phyloP scores from a whole-genome alignment of 2,888 invertebrate species.

The Psylliodes chrysocephalus region DNA sequence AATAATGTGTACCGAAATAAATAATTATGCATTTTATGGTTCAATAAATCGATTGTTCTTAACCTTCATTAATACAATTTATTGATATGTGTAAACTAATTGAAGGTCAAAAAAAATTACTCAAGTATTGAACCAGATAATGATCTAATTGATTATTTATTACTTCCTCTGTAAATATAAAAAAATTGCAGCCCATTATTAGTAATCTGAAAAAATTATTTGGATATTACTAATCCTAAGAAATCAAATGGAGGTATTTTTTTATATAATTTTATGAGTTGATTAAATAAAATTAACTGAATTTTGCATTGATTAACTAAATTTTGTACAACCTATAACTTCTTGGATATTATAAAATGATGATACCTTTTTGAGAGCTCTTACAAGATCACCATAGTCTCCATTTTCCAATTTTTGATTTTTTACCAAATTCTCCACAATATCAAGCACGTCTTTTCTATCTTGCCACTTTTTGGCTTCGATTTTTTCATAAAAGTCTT shows the following conservation, averaged over 20 bases:
- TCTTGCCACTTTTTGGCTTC: slow-evolving; percentile 98
- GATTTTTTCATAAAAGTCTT: slow-evolving; percentile 93
- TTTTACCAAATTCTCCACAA: slow-evolving; percentile 80
- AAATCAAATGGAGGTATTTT: too few relatives aligned
- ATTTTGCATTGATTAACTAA: too few relatives aligned
- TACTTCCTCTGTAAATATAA: background rate
- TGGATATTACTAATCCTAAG: too few relatives aligned
- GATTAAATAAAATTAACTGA: too few relatives aligned
- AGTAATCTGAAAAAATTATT: too few relatives aligned
- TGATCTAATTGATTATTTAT: background rate
- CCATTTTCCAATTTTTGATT: slow-evolving; percentile 89
- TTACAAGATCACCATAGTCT: slow-evolving; percentile 91
- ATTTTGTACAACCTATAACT: too few relatives aligned
- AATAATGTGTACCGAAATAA: too few relatives aligned
- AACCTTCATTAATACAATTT: background rate
- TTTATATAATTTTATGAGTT: too few relatives aligned
- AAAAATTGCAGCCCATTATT: too few relatives aligned
- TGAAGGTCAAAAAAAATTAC: background rate
- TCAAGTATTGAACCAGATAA: background rate
- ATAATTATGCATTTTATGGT: too few relatives aligned
- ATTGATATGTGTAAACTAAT: background rate
- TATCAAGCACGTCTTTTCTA: slow-evolving; percentile 90
- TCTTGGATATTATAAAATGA: too few relatives aligned
- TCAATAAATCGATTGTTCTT: slow-evolving; percentile 1
- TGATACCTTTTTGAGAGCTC: slow-evolving; percentile 89